Evolutionary conservation across 2,888 invertebrate species (phyloP).

Genomic region (Drosophila tripunctata): DNA sequence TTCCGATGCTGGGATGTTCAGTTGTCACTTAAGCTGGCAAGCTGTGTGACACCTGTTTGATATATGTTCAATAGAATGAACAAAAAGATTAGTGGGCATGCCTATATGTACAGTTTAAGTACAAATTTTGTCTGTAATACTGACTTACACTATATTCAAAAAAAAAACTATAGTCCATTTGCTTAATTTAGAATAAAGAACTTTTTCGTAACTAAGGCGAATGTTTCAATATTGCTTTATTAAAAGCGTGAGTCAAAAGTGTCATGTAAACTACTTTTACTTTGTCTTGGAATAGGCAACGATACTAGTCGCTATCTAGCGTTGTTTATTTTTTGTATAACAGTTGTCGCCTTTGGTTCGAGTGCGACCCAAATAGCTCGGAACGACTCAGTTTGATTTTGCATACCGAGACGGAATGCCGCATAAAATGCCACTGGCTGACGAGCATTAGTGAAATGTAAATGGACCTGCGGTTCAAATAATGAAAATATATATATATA

Average conservation of each 20-base stretch:
- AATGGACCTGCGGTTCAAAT: background rate
- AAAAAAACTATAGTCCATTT: too few relatives aligned
- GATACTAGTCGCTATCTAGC: slow-evolving; percentile 39
- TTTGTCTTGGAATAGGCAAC: slow-evolving; percentile 45
- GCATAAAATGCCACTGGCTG: slow-evolving; percentile 21
- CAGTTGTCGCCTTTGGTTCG: slow-evolving; percentile 40
- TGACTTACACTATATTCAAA: slow-evolving; percentile 2
- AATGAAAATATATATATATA: background rate
- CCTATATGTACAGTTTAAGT: background rate
- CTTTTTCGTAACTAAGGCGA: slow-evolving; percentile 59
- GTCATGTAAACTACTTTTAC: slow-evolving; percentile 37
- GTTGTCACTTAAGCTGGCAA: slow-evolving; percentile 23
- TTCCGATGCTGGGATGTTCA: slow-evolving; percentile 22
- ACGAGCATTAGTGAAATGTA: slow-evolving; percentile 13
- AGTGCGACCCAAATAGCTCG: slow-evolving; percentile 21
- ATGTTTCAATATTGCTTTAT: slow-evolving; percentile 35
- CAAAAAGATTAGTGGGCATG: background rate
- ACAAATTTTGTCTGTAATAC: slow-evolving; percentile 17
- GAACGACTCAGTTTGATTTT: slow-evolving; percentile 39
- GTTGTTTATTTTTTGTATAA: slow-evolving; percentile 69
- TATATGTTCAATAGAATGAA: slow-evolving; percentile 45
- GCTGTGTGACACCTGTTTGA: slow-evolving; percentile 64
- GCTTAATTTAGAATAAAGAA: background rate
- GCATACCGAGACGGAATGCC: slow-evolving; percentile 36
- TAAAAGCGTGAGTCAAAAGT: slow-evolving; percentile 30